phyloP scores from a whole-genome alignment of 1,140 invertebrate genomes.

The Acyrthosiphon pisum region DNA sequence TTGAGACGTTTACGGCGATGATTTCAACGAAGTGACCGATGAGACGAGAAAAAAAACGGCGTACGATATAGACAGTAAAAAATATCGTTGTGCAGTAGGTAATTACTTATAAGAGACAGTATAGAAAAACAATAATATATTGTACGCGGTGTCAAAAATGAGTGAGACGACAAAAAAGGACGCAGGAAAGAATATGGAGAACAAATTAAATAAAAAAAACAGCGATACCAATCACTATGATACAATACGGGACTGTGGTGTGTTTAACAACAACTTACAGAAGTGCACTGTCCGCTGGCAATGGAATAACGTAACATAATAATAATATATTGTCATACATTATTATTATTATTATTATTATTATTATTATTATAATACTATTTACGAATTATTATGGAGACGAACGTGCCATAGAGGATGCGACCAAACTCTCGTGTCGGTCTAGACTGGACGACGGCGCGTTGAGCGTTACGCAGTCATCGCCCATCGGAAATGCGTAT shows the following conservation, averaged over 20 bases:
- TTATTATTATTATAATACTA: neutral
- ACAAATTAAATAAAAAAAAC: neutral
- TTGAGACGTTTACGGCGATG: too few relatives aligned
- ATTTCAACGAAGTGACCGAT: too few relatives aligned
- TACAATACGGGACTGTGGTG: neutral
- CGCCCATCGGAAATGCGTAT: neutral
- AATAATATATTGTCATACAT: neutral
- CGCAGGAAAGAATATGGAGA: neutral
- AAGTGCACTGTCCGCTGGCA: neutral
- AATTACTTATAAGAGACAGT: too few relatives aligned
- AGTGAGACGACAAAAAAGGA: neutral
- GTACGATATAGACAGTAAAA: too few relatives aligned
- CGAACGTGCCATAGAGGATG: neutral
- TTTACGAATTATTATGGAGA: neutral
- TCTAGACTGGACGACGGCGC: neutral
- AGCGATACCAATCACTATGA: neutral
- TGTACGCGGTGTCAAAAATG: neutral
- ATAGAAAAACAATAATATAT: too few relatives aligned
- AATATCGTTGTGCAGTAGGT: too few relatives aligned
- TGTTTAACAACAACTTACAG: neutral
- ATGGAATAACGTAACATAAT: neutral
- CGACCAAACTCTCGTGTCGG: neutral
- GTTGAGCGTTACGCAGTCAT: neutral
- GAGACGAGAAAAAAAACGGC: too few relatives aligned
- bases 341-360: constrained; percentile 5